Conservation (phyloP, 2,888 invertebrate genomes). For the Scelioninae gen. 1 region DNA sequence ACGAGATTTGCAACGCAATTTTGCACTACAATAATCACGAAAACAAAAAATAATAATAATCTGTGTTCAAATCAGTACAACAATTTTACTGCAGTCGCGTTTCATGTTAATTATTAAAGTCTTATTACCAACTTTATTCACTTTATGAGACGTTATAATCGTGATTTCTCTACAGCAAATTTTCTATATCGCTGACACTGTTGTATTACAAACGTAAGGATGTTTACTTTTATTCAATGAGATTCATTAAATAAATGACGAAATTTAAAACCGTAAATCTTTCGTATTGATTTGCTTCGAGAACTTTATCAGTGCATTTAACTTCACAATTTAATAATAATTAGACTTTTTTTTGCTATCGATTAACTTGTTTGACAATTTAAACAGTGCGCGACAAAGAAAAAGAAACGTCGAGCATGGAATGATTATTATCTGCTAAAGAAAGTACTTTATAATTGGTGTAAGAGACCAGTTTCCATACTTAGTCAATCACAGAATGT, state of each 20-base stretch:
- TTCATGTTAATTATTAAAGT: conserved; percentile 47
- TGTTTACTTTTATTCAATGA: background rate
- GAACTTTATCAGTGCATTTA: background rate
- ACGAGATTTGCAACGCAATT: no score
- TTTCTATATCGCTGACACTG: conserved; percentile 23
- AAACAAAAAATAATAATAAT: background rate
- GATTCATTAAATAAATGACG: no score
- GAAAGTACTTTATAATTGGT: conserved; percentile 28
- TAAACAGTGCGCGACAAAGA: conserved; percentile 5
- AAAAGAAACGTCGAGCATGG: background rate
- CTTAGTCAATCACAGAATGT: conserved; percentile 34
- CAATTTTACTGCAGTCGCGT: conserved; percentile 31
- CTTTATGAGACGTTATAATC: conserved; percentile 26
- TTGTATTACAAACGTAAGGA: background rate
- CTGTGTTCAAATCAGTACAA: conserved; percentile 4
- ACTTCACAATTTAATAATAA: background rate
- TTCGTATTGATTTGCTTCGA: no score
- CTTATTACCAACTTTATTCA: conserved; percentile 48
- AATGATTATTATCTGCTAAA: conserved; percentile 7
- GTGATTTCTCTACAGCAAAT: conserved; percentile 43
- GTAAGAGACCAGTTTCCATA: conserved; percentile 33
- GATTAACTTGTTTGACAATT: background rate
- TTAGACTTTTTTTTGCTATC: background rate
- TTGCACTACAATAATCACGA: background rate
- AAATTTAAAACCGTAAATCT: no score